Percentiles rank a stretch among this genome's conserved stretches.
phyloP scores from a whole-genome alignment of 2,797 vertebrate genomes.

The Pagetopsis macropterus region DNA sequence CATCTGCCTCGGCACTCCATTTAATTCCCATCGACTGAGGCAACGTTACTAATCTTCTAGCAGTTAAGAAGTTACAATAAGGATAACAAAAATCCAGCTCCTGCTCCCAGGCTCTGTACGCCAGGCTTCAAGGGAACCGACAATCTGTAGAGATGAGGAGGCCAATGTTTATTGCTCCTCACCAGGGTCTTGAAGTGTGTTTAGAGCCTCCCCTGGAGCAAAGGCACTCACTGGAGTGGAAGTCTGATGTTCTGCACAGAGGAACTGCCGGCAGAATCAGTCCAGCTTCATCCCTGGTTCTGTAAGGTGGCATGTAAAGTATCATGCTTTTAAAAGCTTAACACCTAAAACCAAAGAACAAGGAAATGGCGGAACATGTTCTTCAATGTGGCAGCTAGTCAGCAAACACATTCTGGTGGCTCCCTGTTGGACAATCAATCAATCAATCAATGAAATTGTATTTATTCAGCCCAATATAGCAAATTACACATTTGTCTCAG shows the following conservation, averaged over 20 bases:
- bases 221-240: slow-evolving; percentile 33
- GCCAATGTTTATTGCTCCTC: slow-evolving; percentile 31
- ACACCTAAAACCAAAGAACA: slow-evolving; percentile 8
- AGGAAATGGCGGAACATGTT: slow-evolving; percentile 17
- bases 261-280: slow-evolving; percentile 24
- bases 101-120: slow-evolving; percentile 3
- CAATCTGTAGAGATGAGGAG: slow-evolving; percentile 26
- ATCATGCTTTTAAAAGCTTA: slow-evolving; percentile 11
- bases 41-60: neutral
- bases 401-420: neutral
- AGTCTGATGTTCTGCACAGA: slow-evolving; percentile 23
- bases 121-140: slow-evolving; percentile 16
- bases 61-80: slow-evolving; percentile 20
- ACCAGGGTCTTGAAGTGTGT: slow-evolving; percentile 3
- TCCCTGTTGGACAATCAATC: neutral
- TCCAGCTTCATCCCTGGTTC: slow-evolving; percentile 18
- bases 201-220: slow-evolving; percentile 24
- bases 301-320: slow-evolving; percentile 3
- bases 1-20: slow-evolving; percentile 4
- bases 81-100: slow-evolving; percentile 9
- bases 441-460: no score
- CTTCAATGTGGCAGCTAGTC: slow-evolving; percentile 1
- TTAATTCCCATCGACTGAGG: slow-evolving; percentile 16
- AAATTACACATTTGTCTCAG: no score
- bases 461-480: no score